Percentiles rank a stretch among this genome's conserved stretches.
phyloP scores from a whole-genome alignment of 2,888 invertebrate species.

The Phyllotreta cruciferae region DNA sequence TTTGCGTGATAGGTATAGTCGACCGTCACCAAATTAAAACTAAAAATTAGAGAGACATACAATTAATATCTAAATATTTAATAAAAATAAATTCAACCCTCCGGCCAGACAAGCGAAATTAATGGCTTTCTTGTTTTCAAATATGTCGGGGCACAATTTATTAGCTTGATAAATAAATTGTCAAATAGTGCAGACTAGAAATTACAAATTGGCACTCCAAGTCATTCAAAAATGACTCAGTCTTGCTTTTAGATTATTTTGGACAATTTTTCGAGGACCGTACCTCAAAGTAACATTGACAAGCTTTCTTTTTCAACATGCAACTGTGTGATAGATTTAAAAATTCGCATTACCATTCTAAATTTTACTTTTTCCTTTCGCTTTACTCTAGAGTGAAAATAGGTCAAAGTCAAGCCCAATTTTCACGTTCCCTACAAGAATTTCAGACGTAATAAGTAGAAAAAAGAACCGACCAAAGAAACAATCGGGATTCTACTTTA shows the following conservation, averaged over 20 bases:
- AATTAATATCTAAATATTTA: too few species aligned
- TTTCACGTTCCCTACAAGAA: too few species aligned
- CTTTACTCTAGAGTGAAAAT: constrained; percentile 11
- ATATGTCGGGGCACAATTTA: too few species aligned
- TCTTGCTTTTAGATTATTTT: constrained; percentile 45
- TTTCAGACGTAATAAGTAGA: too few species aligned
- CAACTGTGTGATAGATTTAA: constrained; percentile 22
- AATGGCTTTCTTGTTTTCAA: too few species aligned
- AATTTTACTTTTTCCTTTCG: neutral
- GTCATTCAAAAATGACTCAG: constrained; percentile 48
- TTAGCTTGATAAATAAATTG: constrained; percentile 19
- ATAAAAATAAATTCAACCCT: too few species aligned
- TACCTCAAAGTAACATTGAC: constrained; percentile 18
- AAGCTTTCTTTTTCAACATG: constrained; percentile 13
- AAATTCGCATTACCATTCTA: neutral
- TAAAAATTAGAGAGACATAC: too few species aligned
- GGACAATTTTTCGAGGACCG: constrained; percentile 33
- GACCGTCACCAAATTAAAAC: too few species aligned
- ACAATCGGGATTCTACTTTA: too few species aligned
- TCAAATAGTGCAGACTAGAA: constrained; percentile 54
- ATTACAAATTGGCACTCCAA: constrained; percentile 53
- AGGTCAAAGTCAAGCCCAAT: constrained; percentile 37
- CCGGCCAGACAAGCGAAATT: too few species aligned
- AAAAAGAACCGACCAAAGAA: too few species aligned
- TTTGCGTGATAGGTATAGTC: too few species aligned